phyloP scores from a whole-genome alignment of 2,797 vertebrate species.

The Avahi laniger region DNA sequence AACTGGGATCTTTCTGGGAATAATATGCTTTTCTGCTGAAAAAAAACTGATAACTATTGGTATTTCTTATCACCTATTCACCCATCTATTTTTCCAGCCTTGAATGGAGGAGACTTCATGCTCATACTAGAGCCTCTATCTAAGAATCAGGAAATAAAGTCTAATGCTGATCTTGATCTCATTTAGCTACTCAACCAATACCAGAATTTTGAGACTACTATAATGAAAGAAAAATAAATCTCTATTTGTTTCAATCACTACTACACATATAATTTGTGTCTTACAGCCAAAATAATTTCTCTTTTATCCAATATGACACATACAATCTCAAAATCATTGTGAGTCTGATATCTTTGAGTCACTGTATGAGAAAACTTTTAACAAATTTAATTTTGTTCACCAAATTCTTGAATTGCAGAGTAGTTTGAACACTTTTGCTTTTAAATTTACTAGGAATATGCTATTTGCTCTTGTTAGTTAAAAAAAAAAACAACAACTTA shows the following conservation, averaged over 20 bases:
- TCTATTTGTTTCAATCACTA: background rate
- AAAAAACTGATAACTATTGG: background rate
- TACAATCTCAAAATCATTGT: background rate
- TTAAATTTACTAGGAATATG: background rate
- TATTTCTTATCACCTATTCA: background rate
- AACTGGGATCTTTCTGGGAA: background rate
- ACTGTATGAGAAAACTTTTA: background rate
- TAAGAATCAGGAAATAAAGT: background rate
- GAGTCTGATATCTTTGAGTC: background rate
- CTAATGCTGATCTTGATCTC: background rate
- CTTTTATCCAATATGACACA: background rate
- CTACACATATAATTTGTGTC: background rate
- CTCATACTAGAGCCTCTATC: background rate
- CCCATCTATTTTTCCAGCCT: background rate
- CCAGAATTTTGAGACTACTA: background rate
- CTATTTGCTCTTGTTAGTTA: background rate
- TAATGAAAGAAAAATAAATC: constrained; percentile 4
- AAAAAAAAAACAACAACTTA: background rate
- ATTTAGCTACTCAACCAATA: background rate
- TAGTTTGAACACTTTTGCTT: background rate
- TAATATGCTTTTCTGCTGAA: background rate
- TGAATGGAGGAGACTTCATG: background rate
- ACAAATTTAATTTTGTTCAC: background rate
- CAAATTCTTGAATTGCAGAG: background rate
- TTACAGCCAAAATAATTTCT: background rate